Conservation (phyloP, 2,797 vertebrate genomes). For the Gallinago stenura region DNA sequence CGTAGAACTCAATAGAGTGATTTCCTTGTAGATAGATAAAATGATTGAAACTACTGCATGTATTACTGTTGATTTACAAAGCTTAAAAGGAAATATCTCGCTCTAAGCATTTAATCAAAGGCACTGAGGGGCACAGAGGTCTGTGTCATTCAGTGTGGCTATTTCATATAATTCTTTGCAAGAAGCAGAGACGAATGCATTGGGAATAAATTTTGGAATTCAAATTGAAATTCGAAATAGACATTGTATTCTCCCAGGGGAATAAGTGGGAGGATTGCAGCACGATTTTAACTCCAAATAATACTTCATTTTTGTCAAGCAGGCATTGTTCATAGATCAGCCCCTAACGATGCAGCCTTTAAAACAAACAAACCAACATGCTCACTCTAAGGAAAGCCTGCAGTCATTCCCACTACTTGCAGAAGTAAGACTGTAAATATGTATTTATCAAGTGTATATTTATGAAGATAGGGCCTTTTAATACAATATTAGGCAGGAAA, state of each 20-base stretch:
- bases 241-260: background rate
- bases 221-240: constrained; percentile 47
- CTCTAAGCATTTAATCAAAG: constrained; percentile 22
- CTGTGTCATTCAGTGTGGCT: background rate
- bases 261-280: background rate
- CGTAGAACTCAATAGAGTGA: background rate
- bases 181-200: background rate
- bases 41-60: background rate
- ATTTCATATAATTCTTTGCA: background rate
- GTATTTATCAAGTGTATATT: background rate
- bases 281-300: background rate
- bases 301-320: constrained; percentile 7
- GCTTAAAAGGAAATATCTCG: background rate
- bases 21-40: background rate
- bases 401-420: background rate
- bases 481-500: background rate
- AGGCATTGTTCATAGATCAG: constrained; percentile 22
- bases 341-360: background rate
- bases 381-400: background rate
- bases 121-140: background rate
- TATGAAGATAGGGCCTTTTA: background rate
- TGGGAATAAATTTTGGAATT: constrained; percentile 33
- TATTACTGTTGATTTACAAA: constrained; percentile 9
- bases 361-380: constrained; percentile 25
- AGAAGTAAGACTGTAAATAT: background rate